These are phyloP conservation scores for Mesorhabditis sp. DNA, from an alignment of 2,888 invertebrate genomes.

Conservation along the genomic window DNA sequence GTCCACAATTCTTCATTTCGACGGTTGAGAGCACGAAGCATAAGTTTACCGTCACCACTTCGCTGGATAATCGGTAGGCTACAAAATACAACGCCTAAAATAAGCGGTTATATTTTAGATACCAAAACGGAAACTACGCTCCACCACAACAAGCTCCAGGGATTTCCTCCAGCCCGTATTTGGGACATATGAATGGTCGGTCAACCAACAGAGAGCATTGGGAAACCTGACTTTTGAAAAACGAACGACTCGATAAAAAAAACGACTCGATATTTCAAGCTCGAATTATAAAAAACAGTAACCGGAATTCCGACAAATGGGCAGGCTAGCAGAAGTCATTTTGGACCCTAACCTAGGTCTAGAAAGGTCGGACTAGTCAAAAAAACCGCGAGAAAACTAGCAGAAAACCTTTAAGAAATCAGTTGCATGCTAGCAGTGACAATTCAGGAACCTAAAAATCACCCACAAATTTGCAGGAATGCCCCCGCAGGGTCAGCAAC, in stretches of 20 bases:
- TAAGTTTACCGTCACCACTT: constrained; percentile 45
- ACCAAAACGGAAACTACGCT: not conserved
- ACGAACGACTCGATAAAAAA: not conserved
- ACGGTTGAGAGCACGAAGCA: constrained; percentile 41
- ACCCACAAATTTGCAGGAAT: not conserved
- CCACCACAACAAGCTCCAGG: not conserved
- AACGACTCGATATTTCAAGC: too few species aligned
- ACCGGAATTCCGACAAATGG: constrained; percentile 13
- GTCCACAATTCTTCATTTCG: constrained; percentile 41
- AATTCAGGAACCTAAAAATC: constrained; percentile 11
- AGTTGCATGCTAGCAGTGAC: constrained; percentile 3
- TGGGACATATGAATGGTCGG: not conserved
- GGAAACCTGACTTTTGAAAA: not conserved
- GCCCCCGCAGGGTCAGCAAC: constrained; percentile 18
- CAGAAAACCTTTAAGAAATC: constrained; percentile 12
- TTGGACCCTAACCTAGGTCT: too few species aligned
- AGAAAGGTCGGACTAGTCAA: too few species aligned
- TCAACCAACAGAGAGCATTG: not conserved
- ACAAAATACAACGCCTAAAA: not conserved
- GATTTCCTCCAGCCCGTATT: not conserved
- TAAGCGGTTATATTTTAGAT: not conserved
- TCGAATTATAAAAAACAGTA: too few species aligned
- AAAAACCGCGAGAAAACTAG: constrained; percentile 12
- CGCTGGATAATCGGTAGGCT: constrained; percentile 24
- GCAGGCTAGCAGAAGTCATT: too few species aligned